Evolutionary conservation across 2,888 invertebrate genomes (phyloP), one percentile per base, ranked within the genome.

Genomic region (Dynastes tityus): DNA sequence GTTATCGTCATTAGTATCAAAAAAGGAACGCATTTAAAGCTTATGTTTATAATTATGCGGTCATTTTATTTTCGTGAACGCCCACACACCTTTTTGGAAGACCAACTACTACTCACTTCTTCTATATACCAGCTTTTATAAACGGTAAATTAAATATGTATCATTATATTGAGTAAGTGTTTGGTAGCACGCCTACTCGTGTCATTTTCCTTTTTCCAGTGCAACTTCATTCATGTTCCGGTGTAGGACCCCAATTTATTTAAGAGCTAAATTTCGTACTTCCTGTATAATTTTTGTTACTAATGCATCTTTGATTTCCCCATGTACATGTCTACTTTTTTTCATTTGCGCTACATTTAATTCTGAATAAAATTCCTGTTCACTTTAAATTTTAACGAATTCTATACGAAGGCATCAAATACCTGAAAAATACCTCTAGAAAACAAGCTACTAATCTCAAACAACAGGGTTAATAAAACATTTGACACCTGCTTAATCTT

Each of bases 71-170:
- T 81, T 82, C 79, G 81, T 75, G 81, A 45, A 80, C 83, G 82
- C 83, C 82, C 83, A 81, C 82, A 83, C 83, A 82, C 79, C 45
- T 82, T 83, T 84, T 84, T 82, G 80, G 78, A 80, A 78, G 76
- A 74, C 78, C 74, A 64, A 77, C 78, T 77, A 16, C 53, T 53
- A 53, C 79, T 80, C 78, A 80, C 81, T 81, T 45, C 29, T 16
- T 22, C 22, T 6, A 29, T 61, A 61, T 53, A 61, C 61, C 29
- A 61, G 79, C 81, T 81, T 83, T 84, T 85, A 82, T 83, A 85
- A 85, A 84, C 83, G 84, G 81, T 81, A 84, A 85, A 85, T 85
- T 85, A 85, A 85, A 85, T 85, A 85, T 84, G 84, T 85, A 84
- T 85, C 84, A 85, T 85, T 85, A 85, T 83, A 83, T 80, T 79